A percentile compares a stretch with the other conserved stretches of the same genome.
Evolutionary conservation across 2,888 invertebrate species (phyloP).

Genomic region (Metellina segmentata): DNA sequence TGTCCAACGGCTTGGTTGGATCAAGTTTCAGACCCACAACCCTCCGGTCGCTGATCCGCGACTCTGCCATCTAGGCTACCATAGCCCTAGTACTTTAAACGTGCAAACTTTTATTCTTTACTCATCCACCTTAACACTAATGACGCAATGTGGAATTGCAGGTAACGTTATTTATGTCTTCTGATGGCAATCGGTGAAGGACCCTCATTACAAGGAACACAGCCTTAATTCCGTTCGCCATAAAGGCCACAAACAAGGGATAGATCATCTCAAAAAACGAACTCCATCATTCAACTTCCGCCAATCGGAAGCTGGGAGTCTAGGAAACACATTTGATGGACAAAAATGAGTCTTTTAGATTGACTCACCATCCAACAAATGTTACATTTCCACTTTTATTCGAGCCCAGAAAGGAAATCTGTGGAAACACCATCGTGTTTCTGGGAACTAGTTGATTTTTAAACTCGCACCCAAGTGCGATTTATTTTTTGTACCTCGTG

Average conservation of each 20-base stretch:
- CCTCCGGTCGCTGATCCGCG: no score
- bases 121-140: no score
- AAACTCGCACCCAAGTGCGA: neutral
- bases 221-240: neutral
- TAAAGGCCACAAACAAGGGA: no score
- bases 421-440: neutral
- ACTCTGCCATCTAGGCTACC: no score
- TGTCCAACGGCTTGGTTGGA: no score
- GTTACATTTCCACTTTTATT: neutral
- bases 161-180: no score
- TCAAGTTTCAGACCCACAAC: no score
- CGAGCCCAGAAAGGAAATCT: neutral
- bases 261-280: neutral
- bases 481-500: neutral
- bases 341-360: constrained; percentile 23
- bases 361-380: constrained; percentile 16
- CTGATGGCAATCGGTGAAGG: no score
- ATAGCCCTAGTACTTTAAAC: no score
- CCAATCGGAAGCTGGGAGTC: neutral
- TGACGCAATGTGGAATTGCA: no score
- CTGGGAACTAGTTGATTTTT: constrained; percentile 20
- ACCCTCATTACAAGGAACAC: neutral
- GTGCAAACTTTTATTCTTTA: no score
- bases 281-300: constrained; percentile 22
- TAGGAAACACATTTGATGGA: constrained; percentile 24